Conservation (phyloP, 2,797 vertebrate genomes). For the Tarsius wallacei region DNA sequence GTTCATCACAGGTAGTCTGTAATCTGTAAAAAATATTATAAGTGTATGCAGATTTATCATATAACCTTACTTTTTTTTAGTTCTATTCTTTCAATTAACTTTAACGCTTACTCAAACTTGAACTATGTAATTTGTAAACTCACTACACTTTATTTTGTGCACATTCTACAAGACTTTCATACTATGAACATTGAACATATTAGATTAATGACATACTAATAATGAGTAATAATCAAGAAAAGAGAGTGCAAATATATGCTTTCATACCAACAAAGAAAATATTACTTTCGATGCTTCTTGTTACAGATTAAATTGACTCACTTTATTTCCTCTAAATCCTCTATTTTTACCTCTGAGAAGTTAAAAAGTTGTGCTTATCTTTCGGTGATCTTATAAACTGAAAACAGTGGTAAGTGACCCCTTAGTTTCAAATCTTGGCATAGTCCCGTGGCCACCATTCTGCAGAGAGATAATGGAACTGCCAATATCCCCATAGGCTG, state of each 20-base stretch:
- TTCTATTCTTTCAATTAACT: not conserved
- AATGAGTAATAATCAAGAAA: not conserved
- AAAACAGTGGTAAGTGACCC: not conserved
- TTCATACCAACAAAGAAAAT: not conserved
- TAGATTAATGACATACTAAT: not conserved
- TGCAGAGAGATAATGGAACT: not conserved
- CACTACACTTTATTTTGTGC: not conserved
- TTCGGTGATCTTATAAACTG: no score
- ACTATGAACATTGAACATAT: not conserved
- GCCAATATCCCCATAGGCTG: not conserved
- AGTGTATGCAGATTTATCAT: not conserved
- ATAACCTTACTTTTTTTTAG: not conserved
- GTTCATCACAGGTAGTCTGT: not conserved
- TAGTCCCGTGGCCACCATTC: not conserved
- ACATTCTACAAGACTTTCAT: not conserved
- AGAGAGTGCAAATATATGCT: not conserved
- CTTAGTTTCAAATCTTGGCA: not conserved
- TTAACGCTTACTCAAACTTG: not conserved
- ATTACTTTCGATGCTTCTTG: not conserved
- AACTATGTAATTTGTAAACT: not conserved
- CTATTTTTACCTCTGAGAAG: not conserved
- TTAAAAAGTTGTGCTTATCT: not conserved
- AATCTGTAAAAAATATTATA: conserved; percentile 11
- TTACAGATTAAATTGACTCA: not conserved
- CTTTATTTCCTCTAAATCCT: not conserved